Conservation (phyloP, 2,797 vertebrate genomes). For the Oophaga sylvatica region DNA sequence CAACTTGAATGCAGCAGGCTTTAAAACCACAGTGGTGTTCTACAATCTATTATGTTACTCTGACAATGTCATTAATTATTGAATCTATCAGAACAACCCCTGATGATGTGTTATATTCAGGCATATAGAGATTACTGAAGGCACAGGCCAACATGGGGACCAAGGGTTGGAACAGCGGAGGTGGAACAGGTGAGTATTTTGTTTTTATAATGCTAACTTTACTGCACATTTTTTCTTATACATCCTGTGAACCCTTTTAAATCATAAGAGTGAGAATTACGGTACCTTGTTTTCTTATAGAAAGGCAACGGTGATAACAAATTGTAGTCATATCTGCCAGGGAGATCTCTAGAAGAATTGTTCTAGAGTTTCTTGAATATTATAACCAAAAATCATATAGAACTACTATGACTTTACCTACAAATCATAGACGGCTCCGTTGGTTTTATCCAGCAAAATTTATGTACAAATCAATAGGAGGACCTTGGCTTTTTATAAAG, state of each 20-base stretch:
- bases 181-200: no score
- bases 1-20: no score
- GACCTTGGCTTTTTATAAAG: slow-evolving; percentile 26
- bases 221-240: background rate
- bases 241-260: background rate
- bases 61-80: no score
- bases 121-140: no score
- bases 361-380: background rate
- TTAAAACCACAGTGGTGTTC: no score
- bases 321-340: slow-evolving; percentile 1
- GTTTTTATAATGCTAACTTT: no score
- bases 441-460: background rate
- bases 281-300: background rate
- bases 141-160: no score
- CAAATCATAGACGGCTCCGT: background rate
- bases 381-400: background rate
- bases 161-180: no score
- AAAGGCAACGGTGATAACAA: background rate
- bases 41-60: no score
- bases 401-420: background rate
- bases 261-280: background rate
- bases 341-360: background rate
- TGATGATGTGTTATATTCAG: no score
- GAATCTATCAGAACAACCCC: no score
- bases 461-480: slow-evolving; percentile 11